These are phyloP conservation scores for Drosophila neutralis DNA, from an alignment of 2,888 invertebrate genomes.

Conservation along the genomic window DNA sequence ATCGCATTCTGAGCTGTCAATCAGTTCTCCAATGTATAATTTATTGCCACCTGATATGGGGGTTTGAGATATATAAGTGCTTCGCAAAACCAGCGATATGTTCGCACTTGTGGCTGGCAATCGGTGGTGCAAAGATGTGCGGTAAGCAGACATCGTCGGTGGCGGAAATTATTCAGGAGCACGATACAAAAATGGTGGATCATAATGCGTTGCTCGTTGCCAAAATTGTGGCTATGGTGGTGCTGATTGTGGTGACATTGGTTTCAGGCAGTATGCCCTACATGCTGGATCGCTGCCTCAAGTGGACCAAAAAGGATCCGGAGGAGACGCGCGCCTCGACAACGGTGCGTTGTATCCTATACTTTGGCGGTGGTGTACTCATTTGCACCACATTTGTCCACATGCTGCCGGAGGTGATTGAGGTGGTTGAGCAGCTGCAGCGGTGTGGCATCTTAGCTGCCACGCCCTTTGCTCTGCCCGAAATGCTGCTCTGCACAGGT, in stretches of 20 bases:
- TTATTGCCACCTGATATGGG: constrained; percentile 39
- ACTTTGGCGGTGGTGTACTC: constrained; percentile 94
- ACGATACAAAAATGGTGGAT: constrained; percentile 2
- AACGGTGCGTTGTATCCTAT: constrained; percentile 88
- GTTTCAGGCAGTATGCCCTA: constrained; percentile 91
- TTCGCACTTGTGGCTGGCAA: constrained; percentile 41
- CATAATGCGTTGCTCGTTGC: constrained; percentile 84
- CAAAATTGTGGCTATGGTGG: constrained; percentile 92
- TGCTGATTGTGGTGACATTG: constrained; percentile 91
- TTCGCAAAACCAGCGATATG: background rate
- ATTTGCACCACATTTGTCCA: constrained; percentile 93
- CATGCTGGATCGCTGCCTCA: constrained; percentile 88
- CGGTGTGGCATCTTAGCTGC: constrained; percentile 84
- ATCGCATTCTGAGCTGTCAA: constrained; percentile 53
- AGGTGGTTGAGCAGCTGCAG: constrained; percentile 88
- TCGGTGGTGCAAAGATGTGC: constrained; percentile 47
- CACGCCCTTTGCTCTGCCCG: constrained; percentile 88
- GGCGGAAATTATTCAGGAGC: background rate
- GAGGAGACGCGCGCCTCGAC: constrained; percentile 80
- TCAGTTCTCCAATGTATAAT: constrained; percentile 49
- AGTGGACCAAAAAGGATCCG: constrained; percentile 86
- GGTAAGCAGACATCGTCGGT: background rate
- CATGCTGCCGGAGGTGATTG: constrained; percentile 91
- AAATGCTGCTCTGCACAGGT: constrained; percentile 90
- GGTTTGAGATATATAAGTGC: constrained; percentile 15